Base-by-base conservation (phyloP, 1,140 invertebrate genomes). In the Polyergus mexicanus region DNA sequence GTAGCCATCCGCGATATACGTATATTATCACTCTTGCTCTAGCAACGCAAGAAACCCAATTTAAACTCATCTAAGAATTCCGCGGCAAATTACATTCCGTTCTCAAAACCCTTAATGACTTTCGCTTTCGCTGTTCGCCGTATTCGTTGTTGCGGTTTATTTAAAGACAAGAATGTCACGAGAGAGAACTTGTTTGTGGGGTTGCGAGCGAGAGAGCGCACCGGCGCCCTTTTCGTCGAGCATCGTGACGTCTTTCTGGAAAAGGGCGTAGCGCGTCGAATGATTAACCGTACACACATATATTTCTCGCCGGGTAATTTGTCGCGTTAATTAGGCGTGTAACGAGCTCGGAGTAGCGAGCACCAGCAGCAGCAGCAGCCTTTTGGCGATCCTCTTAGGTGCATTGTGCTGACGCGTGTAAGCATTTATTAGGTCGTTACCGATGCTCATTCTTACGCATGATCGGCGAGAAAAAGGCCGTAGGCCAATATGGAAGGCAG, bases 241-340 rank as follows among this genome's bases (percentile, higher is more conserved):
- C 41, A 63, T 68, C 41, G 56, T 28, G 25, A 22, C 84, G 83
- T 88, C 83, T 75, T 78, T 77, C 81, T 76, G 76, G 88, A 68
- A 86, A 90, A 90, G 88, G 89, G 81, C 88, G 88, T 75, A 69
- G 76, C 63, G 76, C 63, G 86, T 56, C 38, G 85, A 91, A 87
- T 91, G 87, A 91, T 91, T 88, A 88, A 87, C 87, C 78, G 90
- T 78, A 63, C 81, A 83, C 88, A 88, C 90, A 88, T 92, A 91
- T 92, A 91, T 92, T 93, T 90, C 90, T 89, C 87, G 86, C 84
- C 85, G 89, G 86, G 74, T 87, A 93, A 93, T 93, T 93, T 93
- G 92, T 93, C 92, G 92, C 87, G 89, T 93, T 93, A 93, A 93
- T 93, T 93, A 93, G 89, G 84, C 93, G 91, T 93, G 91, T 92